Conservation (phyloP, 2,113 vertebrate species). For the Opisthocomus hoazin region DNA sequence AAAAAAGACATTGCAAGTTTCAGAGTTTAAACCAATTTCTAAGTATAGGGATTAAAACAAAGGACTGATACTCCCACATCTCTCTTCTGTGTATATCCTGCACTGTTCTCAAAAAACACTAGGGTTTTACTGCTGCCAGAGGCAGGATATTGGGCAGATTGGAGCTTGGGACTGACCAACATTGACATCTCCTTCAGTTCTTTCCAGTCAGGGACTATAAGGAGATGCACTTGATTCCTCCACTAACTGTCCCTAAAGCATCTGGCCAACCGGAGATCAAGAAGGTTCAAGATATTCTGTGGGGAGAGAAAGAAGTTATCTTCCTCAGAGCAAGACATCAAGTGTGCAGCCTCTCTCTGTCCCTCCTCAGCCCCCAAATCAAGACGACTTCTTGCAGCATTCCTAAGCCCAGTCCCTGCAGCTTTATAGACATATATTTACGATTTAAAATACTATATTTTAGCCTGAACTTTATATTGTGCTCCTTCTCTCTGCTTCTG, state of each 20-base stretch:
- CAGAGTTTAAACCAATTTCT: background rate
- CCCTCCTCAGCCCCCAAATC: background rate
- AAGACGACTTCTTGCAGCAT: background rate
- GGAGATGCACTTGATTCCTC: background rate
- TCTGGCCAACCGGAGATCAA: background rate
- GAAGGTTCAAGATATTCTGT: background rate
- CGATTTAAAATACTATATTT: conserved; percentile 48
- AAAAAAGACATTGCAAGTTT: background rate
- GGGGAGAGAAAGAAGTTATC: background rate
- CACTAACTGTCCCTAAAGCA: background rate
- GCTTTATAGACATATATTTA: background rate
- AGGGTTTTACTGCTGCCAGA: background rate
- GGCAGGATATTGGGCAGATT: background rate
- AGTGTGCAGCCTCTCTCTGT: background rate
- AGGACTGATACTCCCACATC: background rate
- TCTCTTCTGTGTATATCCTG: background rate
- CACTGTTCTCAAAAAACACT: background rate
- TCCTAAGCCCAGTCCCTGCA: background rate
- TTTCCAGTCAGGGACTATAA: background rate
- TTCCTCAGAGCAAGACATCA: background rate
- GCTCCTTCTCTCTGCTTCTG: background rate
- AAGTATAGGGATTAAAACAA: background rate
- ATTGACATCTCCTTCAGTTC: background rate
- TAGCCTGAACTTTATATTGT: conserved; percentile 22
- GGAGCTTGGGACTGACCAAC: background rate